Percentiles rank a stretch among this genome's conserved stretches.
phyloP scores from a whole-genome alignment of 1,140 invertebrate species.

The Cecropterus lyciades region DNA sequence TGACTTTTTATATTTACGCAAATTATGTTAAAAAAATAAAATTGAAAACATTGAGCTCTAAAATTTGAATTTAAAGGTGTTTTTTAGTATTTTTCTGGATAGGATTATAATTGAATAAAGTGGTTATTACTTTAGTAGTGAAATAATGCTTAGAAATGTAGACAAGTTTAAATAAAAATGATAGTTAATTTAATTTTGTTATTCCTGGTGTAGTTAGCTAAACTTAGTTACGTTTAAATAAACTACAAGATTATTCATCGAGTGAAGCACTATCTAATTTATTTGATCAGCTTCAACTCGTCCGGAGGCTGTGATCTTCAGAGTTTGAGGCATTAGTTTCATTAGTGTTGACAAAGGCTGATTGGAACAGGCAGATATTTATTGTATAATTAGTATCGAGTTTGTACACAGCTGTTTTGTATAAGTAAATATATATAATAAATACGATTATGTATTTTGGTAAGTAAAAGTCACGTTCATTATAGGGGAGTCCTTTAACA shows the following conservation, averaged over 20 bases:
- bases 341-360: slow-evolving; percentile 33
- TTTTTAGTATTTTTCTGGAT: no score
- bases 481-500: no score
- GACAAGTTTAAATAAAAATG: background rate
- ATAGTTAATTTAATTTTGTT: background rate
- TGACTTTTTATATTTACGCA: no score
- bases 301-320: slow-evolving; percentile 1
- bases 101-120: no score
- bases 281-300: slow-evolving; percentile 29
- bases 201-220: background rate
- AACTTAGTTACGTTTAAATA: background rate
- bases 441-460: background rate
- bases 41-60: no score
- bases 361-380: slow-evolving; percentile 20
- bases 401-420: background rate
- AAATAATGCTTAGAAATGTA: no score
- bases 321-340: slow-evolving; percentile 28
- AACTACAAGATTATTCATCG: background rate
- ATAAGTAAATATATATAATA: background rate
- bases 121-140: no score
- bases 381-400: slow-evolving; percentile 6
- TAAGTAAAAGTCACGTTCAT: background rate
- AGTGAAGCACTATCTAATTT: slow-evolving; percentile 18
- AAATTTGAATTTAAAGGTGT: no score
- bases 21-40: no score